Base-by-base conservation (phyloP, 2,888 invertebrate genomes). In the Stictocephala bisonia region DNA sequence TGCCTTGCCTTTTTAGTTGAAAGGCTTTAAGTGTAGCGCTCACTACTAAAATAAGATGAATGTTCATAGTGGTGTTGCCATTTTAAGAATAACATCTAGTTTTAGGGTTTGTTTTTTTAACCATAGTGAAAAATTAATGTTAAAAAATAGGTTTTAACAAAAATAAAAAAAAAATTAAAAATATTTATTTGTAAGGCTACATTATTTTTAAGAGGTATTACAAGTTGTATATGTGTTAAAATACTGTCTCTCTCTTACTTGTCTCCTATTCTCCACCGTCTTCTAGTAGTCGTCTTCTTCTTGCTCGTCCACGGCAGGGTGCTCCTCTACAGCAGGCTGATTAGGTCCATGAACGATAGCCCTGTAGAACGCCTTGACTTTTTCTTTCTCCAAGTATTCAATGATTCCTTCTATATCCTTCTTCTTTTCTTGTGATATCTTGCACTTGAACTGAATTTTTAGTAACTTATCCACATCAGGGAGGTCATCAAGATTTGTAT, bases 341-440 rank as follows among this genome's bases (percentile, higher is more conserved):
- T 44, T 20, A 44, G 26, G 44, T 66, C 22, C 26, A 44, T 66
- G 9, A 44, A 68, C 44, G 27, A 68, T 68, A 27, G 29, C 48
- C 20, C 68, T 68, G 68, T 68, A 68, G 50, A 68, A 68, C 11
- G 68, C 48, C 24, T 71, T 71, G 13, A 58, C 58, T n/a, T 70
- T 40, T 53, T 71, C 71, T 27, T 71, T 40, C 40, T 71, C n/a
- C 71, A 71, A 26, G 56, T 56, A 71, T 9, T 71, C 53, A 24
- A 70, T 70, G 53, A 56, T 56, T 71, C 71, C 58, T 24, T 20
- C 56, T 3, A 71, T 40, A 58, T 71, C 71, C 26, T 58, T 71
- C 18, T 70, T 53, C 53, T 70, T 70, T 71, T 70, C 56, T 70
- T 40, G 53, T 20, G 70, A 53, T 31, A 70, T 70, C 27, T 70